Evolutionary conservation across 1,140 invertebrate species (phyloP), one percentile per base, ranked within the genome.

Genomic region (Drosophila asahinai): DNA sequence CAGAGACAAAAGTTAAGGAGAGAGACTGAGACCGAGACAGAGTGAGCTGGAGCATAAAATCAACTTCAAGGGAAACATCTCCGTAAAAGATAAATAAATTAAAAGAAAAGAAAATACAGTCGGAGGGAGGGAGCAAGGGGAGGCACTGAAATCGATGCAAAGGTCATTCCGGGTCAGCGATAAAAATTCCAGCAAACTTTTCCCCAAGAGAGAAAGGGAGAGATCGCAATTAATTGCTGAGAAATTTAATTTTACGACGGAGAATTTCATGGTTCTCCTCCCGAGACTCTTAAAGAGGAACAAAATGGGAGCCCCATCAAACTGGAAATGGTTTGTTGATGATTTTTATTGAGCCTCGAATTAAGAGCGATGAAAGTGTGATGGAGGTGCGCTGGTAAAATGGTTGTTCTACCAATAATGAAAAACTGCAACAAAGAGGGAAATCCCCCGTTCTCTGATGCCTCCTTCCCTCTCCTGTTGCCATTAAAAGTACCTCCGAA

Each of bases 51-150:
- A 55, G 63, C 63, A 64, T 49, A 54, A 73, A 73, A 82, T 81
- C 55, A 60, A 81, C 42, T 63, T 54, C 71, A 60, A 61, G 71
- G 54, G 49, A 36, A 42, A 17, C 57, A 57, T 67, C 51, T 45
- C 15, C 27, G 3, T n/a, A 74, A 64, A 65, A 67, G 59, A 71
- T 76, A 76, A 76, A 76, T 81, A 81, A 81, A 82, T 73, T 76
- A 52, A 67, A 78, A 27, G 43, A 62, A 74, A 77, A 75, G 58
- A 52, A 67, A 71, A 60, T 27, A 47, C 17, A 40, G 43, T 15
- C 9, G 25, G 17, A 15, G 40, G n/a, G 11, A 30, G 62, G 3
- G 40, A 27, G 9, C 2, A 1, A 5, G 1, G 4, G 52, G 19
- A 8, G 66, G 25, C 43, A 27, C n/a, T 33, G 60, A 59, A 79